Base-by-base conservation (phyloP, 53 echinoderm and acorn worm species). In the Antedon mediterranea region DNA sequence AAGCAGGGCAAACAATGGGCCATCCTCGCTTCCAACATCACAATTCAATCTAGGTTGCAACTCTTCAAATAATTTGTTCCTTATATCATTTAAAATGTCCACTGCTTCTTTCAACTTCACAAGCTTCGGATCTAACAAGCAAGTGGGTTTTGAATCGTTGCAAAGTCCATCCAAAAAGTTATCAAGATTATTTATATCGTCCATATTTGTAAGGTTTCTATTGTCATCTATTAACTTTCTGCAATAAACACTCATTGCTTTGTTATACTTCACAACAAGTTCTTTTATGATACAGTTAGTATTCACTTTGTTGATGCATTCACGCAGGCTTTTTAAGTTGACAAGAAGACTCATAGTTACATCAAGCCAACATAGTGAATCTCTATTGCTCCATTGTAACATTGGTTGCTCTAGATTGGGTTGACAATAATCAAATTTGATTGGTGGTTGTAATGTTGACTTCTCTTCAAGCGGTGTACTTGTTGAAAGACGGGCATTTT, bases 351-450 rank as follows among this genome's bases (percentile, higher is more conserved):
- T 75, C 86, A 98, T 80, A 85, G 86, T 87, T 18, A 83, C 83
- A 44, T 98, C 98, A 43, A 98, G 72, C 98, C 98, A 98, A 75
- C 98, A 98, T 72, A 98, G 82, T 73, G 84, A 83, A 29, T 82
- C 79, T 73, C 90, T 82, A 72, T 93, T 93, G 30, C 28, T 34
- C 93, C 93, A 93, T 31, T 90, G 86, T 8, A 57, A 18, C 11
- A 57, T 23, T 57, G 13, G 2, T 2, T 8, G 2, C 23, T 26
- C 57, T 11, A 57, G 23, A 23, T 26, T 57, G 57, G 9, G 11
- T 57, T 26, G 9, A 26, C 23, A 3, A 15, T 8, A 15, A 57
- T 57, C 23, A 18, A 26, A 2, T 23, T 57, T 57, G 20, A 15
- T 8, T 3, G 2, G 2, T 26, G 23, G 9, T 57, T 13, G 23